Evolutionary conservation across 2,113 vertebrate species (phyloP).

Genomic region (Sphaerodactylus townsendi): DNA sequence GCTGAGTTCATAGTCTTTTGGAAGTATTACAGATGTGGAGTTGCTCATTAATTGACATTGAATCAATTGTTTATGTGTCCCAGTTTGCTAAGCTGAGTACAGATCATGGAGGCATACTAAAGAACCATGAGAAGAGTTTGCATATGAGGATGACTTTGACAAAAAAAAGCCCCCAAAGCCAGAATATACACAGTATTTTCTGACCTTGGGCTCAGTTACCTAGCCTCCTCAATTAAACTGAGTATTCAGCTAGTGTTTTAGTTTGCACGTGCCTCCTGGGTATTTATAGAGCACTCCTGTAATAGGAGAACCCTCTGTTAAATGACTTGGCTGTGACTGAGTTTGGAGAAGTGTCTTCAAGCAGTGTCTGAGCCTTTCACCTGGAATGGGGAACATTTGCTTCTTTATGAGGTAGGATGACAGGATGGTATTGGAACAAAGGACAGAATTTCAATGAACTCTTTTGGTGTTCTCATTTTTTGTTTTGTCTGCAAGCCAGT

Average conservation of each 20-base stretch:
- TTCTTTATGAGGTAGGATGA: neutral
- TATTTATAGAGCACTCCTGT: neutral
- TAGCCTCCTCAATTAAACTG: neutral
- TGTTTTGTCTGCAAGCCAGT: neutral
- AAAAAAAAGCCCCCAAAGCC: neutral
- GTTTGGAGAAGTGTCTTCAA: no score
- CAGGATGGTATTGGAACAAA: neutral
- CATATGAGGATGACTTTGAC: neutral
- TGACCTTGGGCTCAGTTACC: fast-evolving
- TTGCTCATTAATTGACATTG: neutral
- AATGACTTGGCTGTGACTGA: neutral
- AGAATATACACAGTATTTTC: neutral
- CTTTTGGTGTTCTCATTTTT: neutral
- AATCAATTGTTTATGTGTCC: neutral
- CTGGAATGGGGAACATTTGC: neutral
- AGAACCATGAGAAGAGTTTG: neutral
- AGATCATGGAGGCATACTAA: neutral
- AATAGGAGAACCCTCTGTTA: neutral
- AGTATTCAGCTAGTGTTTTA: neutral
- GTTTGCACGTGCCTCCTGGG: neutral
- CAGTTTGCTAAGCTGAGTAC: neutral
- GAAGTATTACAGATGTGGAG: neutral
- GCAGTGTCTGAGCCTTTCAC: neutral
- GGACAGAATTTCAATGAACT: neutral
- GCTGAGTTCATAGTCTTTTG: neutral